Base-by-base conservation (phyloP, 30 jellyfish, hydroid and myxozoan genomes). In the Aurelia aurita region DNA sequence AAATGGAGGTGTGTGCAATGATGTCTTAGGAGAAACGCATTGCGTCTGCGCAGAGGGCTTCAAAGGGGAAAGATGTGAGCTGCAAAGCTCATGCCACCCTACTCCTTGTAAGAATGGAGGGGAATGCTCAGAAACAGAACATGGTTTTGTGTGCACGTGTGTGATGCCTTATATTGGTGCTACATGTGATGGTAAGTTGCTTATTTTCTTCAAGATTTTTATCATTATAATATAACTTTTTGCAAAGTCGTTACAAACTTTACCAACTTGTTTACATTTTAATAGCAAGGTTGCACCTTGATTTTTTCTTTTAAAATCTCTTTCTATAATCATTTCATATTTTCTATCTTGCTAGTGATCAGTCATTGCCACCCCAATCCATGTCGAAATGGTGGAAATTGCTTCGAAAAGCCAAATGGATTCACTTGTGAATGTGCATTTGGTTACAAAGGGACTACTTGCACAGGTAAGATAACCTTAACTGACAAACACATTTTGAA, bases 311-410 rank as follows among this genome's bases (percentile, higher is more conserved):
- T 39, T 39, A 0, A 39, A 1, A 6, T 39, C 15, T 39, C 1
- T 39, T 39, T 15, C 16, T 6, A 39, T 39, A 9, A 8, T 39
- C 51, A 2, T 15, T 9, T 39, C 1, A 39, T 39, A 39, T 15
- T 39, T 39, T 39, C 16, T 8, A 6, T 6, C 9, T 39, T 39
- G n/a, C n/a, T 21, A 93, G 98, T 87, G 3, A 58, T 73, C 80
- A 93, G 98, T 61, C 96, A 93, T 20, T 93, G 98, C 65, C 98
- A 93, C 61, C 98, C 98, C 26, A 93, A 93, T 54, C 98, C 98
- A 6, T 93, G 98, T 54, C 96, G 94, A 23, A 93, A 93, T 77
- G 91, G 94, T 15, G 98, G 87, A 28, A 61, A 80, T 5, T 93
- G 98, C 44, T 87, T 76, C 61, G 96, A 87, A 39, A 87, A 76